Conservation (phyloP, 1,140 invertebrate genomes). For the Drosophila pruinosa region DNA sequence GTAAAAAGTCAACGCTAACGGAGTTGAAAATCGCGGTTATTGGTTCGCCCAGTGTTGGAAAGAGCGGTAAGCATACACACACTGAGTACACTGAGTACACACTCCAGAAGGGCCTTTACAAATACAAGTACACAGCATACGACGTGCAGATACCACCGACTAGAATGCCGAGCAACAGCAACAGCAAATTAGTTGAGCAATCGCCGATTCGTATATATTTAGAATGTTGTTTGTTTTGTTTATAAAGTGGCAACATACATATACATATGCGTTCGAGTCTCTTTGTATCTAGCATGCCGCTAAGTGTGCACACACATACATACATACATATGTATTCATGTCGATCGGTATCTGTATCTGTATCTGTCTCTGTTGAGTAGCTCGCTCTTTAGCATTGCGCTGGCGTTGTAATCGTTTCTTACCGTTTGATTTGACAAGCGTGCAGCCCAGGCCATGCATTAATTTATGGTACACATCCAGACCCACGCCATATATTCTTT, state of each 20-base stretch:
- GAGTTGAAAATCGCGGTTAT: slow-evolving; percentile 95
- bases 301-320: slow-evolving; percentile 13
- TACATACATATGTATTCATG: neutral
- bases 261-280: slow-evolving; percentile 17
- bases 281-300: slow-evolving; percentile 18
- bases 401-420: slow-evolving; percentile 47
- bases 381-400: slow-evolving; percentile 62
- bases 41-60: slow-evolving; percentile 93
- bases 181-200: slow-evolving; percentile 80
- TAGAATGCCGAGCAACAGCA: slow-evolving; percentile 68
- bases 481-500: neutral
- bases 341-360: neutral
- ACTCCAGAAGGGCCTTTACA: neutral
- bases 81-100: too few species aligned
- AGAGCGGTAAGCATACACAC: slow-evolving; percentile 89
- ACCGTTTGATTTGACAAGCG: slow-evolving; percentile 72
- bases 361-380: slow-evolving; percentile 4
- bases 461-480: slow-evolving; percentile 58
- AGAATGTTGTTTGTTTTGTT: slow-evolving; percentile 79
- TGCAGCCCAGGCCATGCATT: slow-evolving; percentile 55
- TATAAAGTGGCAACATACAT: slow-evolving; percentile 74
- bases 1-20: slow-evolving; percentile 94
- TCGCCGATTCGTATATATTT: slow-evolving; percentile 76
- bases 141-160: slow-evolving; percentile 14
- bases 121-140: neutral